Evolutionary conservation across 2,113 vertebrate species (phyloP).

Genomic region (Gorsachius goisagi): DNA sequence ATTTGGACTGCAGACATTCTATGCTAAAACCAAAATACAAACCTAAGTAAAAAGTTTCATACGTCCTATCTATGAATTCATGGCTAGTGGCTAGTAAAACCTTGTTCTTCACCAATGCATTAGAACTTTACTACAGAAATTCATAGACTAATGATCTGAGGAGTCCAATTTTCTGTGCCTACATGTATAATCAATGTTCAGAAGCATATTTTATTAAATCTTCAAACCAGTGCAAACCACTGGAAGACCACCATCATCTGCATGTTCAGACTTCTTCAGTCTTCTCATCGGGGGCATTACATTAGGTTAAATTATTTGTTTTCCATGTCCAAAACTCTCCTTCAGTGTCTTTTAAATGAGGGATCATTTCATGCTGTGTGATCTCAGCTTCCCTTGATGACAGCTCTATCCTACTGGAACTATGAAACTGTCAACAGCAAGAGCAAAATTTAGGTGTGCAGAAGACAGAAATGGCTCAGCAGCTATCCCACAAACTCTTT

Average conservation of each 20-base stretch:
- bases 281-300: neutral
- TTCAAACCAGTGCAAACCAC: neutral
- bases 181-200: neutral
- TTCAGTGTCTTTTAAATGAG: neutral
- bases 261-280: neutral
- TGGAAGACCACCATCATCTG: neutral
- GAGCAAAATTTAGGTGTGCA: slow-evolving; percentile 48
- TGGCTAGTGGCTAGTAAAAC: neutral
- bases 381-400: slow-evolving; percentile 56
- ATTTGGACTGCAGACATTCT: neutral
- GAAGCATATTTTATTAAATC: neutral
- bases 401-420: slow-evolving; percentile 46
- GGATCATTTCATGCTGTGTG: slow-evolving; percentile 25
- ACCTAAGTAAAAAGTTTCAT: neutral
- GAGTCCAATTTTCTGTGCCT: neutral
- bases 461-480: slow-evolving; percentile 43
- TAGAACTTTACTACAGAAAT: neutral
- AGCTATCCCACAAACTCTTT: slow-evolving; percentile 23
- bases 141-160: neutral
- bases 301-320: neutral
- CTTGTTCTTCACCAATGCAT: neutral
- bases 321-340: neutral
- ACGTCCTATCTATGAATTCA: neutral
- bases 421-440: slow-evolving; percentile 54
- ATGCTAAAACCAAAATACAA: neutral